Evolutionary conservation across 2,113 vertebrate genomes (phyloP).

Genomic region (Colaptes auratus): DNA sequence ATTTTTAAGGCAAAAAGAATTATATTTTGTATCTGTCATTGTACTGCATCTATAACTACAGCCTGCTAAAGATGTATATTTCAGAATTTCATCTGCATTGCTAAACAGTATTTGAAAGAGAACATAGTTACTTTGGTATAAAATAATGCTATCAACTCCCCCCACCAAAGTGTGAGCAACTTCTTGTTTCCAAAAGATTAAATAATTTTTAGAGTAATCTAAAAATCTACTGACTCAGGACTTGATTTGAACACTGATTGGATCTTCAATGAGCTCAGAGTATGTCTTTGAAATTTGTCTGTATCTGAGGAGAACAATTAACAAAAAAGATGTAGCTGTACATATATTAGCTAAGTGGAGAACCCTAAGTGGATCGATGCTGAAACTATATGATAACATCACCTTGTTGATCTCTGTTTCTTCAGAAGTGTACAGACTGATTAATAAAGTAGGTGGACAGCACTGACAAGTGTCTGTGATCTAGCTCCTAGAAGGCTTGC

Average conservation of each 20-base stretch:
- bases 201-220: conserved; percentile 9
- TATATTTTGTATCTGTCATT: background rate
- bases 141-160: background rate
- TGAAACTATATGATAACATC: background rate
- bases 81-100: background rate
- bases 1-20: background rate
- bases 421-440: background rate
- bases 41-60: background rate
- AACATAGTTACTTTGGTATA: background rate
- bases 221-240: conserved; percentile 43
- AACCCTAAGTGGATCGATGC: background rate
- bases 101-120: conserved; percentile 31
- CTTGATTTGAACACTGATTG: conserved; percentile 22
- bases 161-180: background rate
- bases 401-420: background rate
- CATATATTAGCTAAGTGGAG: background rate
- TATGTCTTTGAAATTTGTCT: background rate
- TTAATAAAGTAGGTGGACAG: background rate
- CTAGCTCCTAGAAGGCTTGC: background rate
- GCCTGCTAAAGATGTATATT: background rate
- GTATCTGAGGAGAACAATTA: background rate
- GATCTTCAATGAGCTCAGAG: conserved; percentile 26
- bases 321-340: background rate
- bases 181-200: background rate
- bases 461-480: background rate